Percentiles rank a stretch among this genome's conserved stretches.
These are phyloP conservation scores for Pristiophorus japonicus DNA, from an alignment of 2,113 vertebrate genomes.

Conservation along the genomic window DNA sequence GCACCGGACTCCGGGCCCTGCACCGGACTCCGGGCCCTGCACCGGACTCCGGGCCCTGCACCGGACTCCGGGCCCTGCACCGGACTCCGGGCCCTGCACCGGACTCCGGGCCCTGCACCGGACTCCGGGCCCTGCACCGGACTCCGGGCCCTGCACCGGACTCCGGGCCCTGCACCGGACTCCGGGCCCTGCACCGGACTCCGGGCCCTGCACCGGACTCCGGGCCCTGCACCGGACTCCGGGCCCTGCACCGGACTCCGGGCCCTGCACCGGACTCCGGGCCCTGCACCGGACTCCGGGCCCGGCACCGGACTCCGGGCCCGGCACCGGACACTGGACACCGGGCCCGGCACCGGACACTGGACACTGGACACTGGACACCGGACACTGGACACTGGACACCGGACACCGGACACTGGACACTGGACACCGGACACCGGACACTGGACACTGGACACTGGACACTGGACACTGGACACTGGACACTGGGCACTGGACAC, in stretches of 20 bases:
- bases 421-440: no score
- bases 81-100: background rate
- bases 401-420: background rate
- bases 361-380: background rate
- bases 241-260: no score
- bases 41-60: background rate
- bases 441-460: background rate
- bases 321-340: background rate
- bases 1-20: background rate
- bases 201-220: background rate
- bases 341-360: background rate
- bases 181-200: background rate
- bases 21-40: background rate
- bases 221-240: background rate
- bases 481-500: background rate
- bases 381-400: background rate
- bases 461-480: background rate
- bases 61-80: background rate
- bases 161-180: no score
- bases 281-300: background rate
- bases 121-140: background rate
- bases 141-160: background rate
- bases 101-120: background rate
- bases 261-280: background rate
- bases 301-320: no score